Evolutionary conservation across 2,797 vertebrate genomes (phyloP), one percentile per base, ranked within the genome.

Genomic region (Hybognathus amarus): DNA sequence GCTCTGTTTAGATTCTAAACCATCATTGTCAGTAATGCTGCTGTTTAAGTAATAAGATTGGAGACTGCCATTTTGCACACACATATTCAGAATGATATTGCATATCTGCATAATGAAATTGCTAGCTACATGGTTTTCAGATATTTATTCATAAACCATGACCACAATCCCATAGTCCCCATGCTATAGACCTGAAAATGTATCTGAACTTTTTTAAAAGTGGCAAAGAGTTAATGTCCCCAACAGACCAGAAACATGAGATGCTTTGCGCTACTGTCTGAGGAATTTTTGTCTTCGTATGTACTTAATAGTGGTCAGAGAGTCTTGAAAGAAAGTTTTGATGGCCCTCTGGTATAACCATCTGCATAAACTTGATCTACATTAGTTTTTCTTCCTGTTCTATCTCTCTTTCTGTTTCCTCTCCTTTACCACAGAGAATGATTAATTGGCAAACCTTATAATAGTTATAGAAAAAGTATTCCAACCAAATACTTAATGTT

Each of bases 331-430:
- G 1, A 50, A 82, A 64, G 83, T 90, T 87, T 82, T 86, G 40
- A 85, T 69, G 20, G 76, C 30, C 36, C 88, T 88, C 80, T 61
- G 63, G 77, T 85, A 85, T 89, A 88, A 85, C 82, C 92, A 93
- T 90, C 90, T 91, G 91, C 87, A 80, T 78, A 88, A 91, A 91
- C 87, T 89, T 68, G 89, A 90, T 79, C 86, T 86, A 88, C 45
- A 15, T 5, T 47, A 47, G 83, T 75, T 73, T 75, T 83, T 47
- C 54, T 68, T 50, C 64, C 40, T 79, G n/a, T 64, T 27, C 6
- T 22, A 5, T 12, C 59, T 59, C 8, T 45, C 5, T 45, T 27
- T 24, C 17, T 6, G 20, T 47, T 27, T 56, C 20, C 33, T 50
- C 13, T 45, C 5, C 9, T 75, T 40, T 67, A n/a, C 40, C 47